Conservation (phyloP, 2,113 vertebrate genomes). For the Boulengeromyrus knoepffleri region DNA sequence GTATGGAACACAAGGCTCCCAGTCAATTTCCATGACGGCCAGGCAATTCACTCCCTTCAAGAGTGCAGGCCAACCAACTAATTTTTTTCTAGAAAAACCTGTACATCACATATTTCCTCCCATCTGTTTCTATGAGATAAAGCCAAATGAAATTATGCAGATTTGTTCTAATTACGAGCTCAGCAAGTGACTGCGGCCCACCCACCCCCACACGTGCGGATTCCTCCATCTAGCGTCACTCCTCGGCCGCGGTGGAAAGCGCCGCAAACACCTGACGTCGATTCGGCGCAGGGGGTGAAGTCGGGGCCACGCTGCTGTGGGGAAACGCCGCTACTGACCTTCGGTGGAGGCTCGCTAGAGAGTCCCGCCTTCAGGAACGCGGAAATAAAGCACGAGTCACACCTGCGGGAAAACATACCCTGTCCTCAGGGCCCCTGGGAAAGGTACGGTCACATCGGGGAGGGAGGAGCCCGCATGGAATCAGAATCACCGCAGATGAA, state of each 20-base stretch:
- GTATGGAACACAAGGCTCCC: neutral
- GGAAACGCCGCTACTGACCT: neutral
- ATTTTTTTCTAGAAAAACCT: neutral
- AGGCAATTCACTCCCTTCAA: neutral
- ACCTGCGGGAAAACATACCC: neutral
- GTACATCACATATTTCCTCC: constrained; percentile 3
- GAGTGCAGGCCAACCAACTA: neutral
- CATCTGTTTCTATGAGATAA: constrained; percentile 2
- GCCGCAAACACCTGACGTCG: neutral
- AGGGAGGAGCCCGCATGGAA: neutral
- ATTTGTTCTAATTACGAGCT: constrained; percentile 7
- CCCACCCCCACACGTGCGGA: neutral
- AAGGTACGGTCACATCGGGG: neutral
- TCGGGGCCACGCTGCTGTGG: neutral
- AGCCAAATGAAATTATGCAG: constrained; percentile 6
- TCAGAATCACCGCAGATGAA: neutral
- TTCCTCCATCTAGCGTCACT: neutral
- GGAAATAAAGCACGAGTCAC: neutral
- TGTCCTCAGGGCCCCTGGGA: neutral
- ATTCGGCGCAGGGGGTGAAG: neutral
- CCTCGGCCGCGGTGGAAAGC: neutral
- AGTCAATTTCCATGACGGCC: neutral
- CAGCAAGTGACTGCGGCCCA: neutral
- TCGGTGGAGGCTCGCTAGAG: neutral
- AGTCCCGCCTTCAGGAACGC: neutral